Conservation (phyloP, 2,797 vertebrate species). For the Moxostoma hubbsi region DNA sequence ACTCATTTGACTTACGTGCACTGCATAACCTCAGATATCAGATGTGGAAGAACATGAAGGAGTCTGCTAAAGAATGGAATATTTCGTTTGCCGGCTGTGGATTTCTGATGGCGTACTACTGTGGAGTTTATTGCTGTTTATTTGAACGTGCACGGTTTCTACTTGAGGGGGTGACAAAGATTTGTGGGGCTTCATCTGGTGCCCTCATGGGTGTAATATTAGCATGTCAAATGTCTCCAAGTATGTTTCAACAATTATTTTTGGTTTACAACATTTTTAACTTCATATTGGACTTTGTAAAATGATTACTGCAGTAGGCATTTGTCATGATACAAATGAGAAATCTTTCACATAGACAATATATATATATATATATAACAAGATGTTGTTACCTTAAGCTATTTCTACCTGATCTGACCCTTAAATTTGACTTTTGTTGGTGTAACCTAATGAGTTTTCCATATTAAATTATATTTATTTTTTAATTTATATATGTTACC, state of each 20-base stretch:
- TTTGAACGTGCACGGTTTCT: conserved; percentile 78
- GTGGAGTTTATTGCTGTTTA: conserved; percentile 82
- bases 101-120: conserved; percentile 85
- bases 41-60: conserved; percentile 48
- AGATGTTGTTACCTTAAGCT: too few relatives aligned
- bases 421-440: too few relatives aligned
- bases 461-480: too few relatives aligned
- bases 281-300: not conserved
- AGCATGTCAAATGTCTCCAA: conserved; percentile 72
- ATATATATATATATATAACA: too few relatives aligned
- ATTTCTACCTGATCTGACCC: too few relatives aligned
- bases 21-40: not conserved
- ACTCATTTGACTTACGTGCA: not conserved
- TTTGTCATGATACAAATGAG: not conserved
- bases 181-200: conserved; percentile 84
- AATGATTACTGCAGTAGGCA: not conserved
- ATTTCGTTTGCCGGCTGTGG: conserved; percentile 87
- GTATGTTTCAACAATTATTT: conserved; percentile 66
- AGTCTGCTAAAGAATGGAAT: conserved; percentile 77
- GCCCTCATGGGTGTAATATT: conserved; percentile 77
- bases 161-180: conserved; percentile 72
- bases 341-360: not conserved
- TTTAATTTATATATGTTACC: too few relatives aligned
- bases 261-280: not conserved
- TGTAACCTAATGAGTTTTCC: too few relatives aligned